Percentiles rank a stretch among this genome's conserved stretches.
Evolutionary conservation across 2,113 vertebrate species (phyloP).

Genomic region (Nannobrachium achirus): DNA sequence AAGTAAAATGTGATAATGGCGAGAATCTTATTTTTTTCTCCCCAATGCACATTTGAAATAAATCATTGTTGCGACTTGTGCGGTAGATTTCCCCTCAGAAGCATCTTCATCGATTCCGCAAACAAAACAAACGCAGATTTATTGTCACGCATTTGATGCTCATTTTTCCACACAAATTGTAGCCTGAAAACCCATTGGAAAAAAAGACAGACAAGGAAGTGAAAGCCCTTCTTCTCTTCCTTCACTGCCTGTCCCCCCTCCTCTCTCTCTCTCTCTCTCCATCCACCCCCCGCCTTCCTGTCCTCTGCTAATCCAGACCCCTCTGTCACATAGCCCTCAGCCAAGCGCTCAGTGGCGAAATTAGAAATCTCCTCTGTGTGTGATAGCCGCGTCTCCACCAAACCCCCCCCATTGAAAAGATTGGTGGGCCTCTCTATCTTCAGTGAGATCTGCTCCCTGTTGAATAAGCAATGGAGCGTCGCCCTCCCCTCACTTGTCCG

Average conservation of each 20-base stretch:
- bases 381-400: constrained; percentile 26
- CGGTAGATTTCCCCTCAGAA: too few species aligned
- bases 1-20: background rate
- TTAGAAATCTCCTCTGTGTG: constrained; percentile 64
- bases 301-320: constrained; percentile 19
- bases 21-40: background rate
- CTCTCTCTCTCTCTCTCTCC: constrained; percentile 17
- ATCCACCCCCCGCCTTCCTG: constrained; percentile 6
- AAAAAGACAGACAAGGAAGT: constrained; percentile 22
- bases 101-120: too few species aligned
- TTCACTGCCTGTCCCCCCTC: constrained; percentile 19
- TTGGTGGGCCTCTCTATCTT: constrained; percentile 73
- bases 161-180: constrained; percentile 25
- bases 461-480: constrained; percentile 81
- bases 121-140: constrained; percentile 24
- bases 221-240: too few species aligned
- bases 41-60: background rate
- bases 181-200: constrained; percentile 27
- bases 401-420: constrained; percentile 54
- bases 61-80: background rate
- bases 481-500: constrained; percentile 61
- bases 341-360: constrained; percentile 53
- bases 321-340: constrained; percentile 43
- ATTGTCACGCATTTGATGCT: constrained; percentile 20
- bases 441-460: constrained; percentile 73